Evolutionary conservation across 2,888 invertebrate genomes (phyloP), one percentile per base, ranked within the genome.

Genomic region (Microdon myrmicae): DNA sequence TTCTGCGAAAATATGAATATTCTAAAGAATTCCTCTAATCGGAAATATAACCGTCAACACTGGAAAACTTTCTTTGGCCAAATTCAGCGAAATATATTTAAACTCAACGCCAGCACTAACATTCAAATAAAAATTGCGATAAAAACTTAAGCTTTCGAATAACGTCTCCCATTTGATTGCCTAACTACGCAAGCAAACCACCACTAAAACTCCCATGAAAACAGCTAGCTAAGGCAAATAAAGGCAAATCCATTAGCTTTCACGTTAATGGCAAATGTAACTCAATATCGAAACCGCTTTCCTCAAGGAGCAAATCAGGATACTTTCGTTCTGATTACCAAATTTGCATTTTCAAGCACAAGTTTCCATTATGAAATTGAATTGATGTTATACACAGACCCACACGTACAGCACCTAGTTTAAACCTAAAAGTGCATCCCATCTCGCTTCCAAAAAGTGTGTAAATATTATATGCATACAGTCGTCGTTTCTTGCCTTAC

Each of bases 241-340:
- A 47, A 41, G 25, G 39, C 44, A 54, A 53, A 45, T 39, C 54
- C 59, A 59, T 59, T 59, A 59, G 54, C 59, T 59, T 54, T 59
- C 29, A 53, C 45, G 23, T 53, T 59, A 53, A 39, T 53, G 39
- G 38, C 25, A 13, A 51, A 44, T 31, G 38, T 39, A 34, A 34
- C 38, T 44, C 51, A 44, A 58, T 58, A 58, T 58, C 51, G 43
- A 51, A 38, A 2, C 28, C 8, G n/a, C 9, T 32, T 32, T 49
- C 39, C 34, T 41, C n/a, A 29, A 17, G 28, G 6, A 37, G 28
- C 14, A 3, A 31, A 8, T 16, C 10, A 10, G 19, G 9, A 29
- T 26, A 16, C 20, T n/a, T 16, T 25, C 3, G 4, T 6, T 16
- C 17, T 22, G 29, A 53, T 59, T 47, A 54, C 45, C 37, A 45